Evolutionary conservation across 1,140 invertebrate species (phyloP).

Genomic region (Drosophila equinoxialis): DNA sequence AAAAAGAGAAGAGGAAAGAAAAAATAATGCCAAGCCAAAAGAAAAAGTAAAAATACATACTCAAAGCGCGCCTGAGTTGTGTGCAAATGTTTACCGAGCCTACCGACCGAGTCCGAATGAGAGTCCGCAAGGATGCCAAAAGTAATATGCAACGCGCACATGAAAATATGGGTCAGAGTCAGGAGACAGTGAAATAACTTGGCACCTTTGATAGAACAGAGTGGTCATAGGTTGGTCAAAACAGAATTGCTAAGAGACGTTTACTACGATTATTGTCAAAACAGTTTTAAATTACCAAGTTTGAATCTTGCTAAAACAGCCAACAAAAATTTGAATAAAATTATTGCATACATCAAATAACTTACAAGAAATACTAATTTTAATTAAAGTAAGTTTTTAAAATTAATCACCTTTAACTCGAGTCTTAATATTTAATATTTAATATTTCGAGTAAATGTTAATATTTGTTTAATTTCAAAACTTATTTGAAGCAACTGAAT

Average conservation of each 20-base stretch:
- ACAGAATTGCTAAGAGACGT: background rate
- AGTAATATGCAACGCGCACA: constrained; percentile 5
- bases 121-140: constrained; percentile 16
- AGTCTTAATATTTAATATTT: too few species aligned
- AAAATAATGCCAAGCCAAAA: constrained; percentile 17
- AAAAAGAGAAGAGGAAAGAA: constrained; percentile 39
- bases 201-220: background rate
- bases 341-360: too few species aligned
- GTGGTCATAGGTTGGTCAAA: background rate
- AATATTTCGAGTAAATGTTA: too few species aligned
- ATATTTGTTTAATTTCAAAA: too few species aligned
- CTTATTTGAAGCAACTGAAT: constrained; percentile 18
- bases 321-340: too few species aligned
- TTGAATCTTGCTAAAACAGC: too few species aligned
- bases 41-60: constrained; percentile 26
- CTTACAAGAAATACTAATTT: too few species aligned
- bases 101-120: constrained; percentile 1
- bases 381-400: too few species aligned
- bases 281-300: constrained; percentile 26
- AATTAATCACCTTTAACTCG: too few species aligned
- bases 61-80: constrained; percentile 59
- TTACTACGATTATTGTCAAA: background rate
- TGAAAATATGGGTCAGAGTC: constrained; percentile 16
- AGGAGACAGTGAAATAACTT: constrained; percentile 11
- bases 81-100: constrained; percentile 67